Evolutionary conservation across 1,140 invertebrate species (phyloP), one percentile per base, ranked within the genome.

Genomic region (Cydia amplana): DNA sequence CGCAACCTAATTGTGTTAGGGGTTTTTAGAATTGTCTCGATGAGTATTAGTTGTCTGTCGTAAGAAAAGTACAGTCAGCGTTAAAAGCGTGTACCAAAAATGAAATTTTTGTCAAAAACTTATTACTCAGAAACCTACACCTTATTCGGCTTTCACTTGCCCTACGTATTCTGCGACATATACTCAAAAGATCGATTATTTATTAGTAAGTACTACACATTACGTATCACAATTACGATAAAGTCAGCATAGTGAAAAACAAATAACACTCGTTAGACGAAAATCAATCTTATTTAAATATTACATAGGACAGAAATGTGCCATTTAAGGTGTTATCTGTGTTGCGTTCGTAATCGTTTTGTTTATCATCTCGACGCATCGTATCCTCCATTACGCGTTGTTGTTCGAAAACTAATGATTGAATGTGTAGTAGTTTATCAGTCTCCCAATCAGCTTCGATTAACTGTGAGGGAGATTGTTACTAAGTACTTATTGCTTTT

Each of bases 151-250:
- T 51, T 51, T 51, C 49, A 51, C 49, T 51, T 51, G 49, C 18
- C 4, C n/a, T 18, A 18, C n/a, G n/a, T 55, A 7, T 55, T n/a
- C 6, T 55, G 51, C 51, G 7, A 55, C n/a, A 18, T 60, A 20
- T 23, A 60, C 55, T n/a, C n/a, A 60, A 60, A 60, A 20, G 6
- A 60, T 60, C 55, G 55, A 60, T 60, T 60, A 60, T 60, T 60
- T 60, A 12, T 60, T 60, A 60, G 20, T 23, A n/a, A n/a, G n/a
- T n/a, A n/a, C n/a, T n/a, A n/a, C 55, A n/a, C 55, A 23, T 60
- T 60, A 60, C 55, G 55, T 60, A 60, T 60, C 20, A 60, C 10
- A 60, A 60, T 60, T 60, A 60, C 23, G 55, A 60, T 60, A 60
- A 60, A 60, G 55, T 23, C 16, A 23, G 10, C 16, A 10, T 23